These are phyloP conservation scores for Anodontia alba DNA, from an alignment of 2,888 invertebrate genomes.

Conservation along the genomic window DNA sequence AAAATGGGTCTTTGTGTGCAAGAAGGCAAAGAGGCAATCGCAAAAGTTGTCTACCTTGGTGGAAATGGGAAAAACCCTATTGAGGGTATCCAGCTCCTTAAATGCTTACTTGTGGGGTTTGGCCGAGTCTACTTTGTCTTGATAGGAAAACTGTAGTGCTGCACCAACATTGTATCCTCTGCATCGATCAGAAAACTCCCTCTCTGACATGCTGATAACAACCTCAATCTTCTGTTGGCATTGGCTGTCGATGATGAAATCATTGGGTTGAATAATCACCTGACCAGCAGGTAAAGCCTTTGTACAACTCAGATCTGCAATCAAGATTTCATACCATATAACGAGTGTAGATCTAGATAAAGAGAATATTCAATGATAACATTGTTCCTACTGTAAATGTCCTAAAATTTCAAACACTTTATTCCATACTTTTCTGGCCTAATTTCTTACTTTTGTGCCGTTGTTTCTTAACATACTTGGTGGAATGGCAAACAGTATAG, in stretches of 20 bases:
- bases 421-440: too few relatives aligned
- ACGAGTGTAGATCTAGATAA: neutral
- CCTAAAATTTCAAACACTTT: too few relatives aligned
- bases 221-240: slow-evolving; percentile 39
- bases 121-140: slow-evolving; percentile 54
- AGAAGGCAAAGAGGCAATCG: too few relatives aligned
- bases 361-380: too few relatives aligned
- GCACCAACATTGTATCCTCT: slow-evolving; percentile 30
- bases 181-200: slow-evolving; percentile 25
- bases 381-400: too few relatives aligned
- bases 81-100: too few relatives aligned
- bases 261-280: slow-evolving; percentile 60
- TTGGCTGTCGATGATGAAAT: slow-evolving; percentile 51
- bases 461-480: too few relatives aligned
- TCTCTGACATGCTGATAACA: slow-evolving; percentile 40
- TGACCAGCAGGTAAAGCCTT: slow-evolving; percentile 40
- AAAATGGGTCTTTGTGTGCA: too few relatives aligned
- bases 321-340: neutral
- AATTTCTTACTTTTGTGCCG: too few relatives aligned
- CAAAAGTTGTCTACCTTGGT: too few relatives aligned
- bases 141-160: slow-evolving; percentile 39
- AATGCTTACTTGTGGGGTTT: slow-evolving; percentile 60
- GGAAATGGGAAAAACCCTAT: too few relatives aligned
- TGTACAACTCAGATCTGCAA: slow-evolving; percentile 57
- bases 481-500: too few relatives aligned